Evolutionary conservation across 2,113 vertebrate species (phyloP), one percentile per base, ranked within the genome.

Genomic region (Pygathrix nemaeus): DNA sequence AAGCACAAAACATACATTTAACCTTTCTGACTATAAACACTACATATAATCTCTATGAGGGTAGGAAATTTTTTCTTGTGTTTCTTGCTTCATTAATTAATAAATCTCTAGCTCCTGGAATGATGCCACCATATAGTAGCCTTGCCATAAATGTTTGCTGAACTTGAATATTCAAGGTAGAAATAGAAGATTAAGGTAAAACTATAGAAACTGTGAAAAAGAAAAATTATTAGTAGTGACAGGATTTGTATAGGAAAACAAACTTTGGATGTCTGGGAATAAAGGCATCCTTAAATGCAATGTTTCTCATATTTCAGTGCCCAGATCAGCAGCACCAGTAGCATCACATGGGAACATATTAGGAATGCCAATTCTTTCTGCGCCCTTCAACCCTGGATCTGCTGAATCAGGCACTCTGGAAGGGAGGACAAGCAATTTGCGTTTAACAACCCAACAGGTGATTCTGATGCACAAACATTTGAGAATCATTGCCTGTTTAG

Each of bases 171-270:
- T 68, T 88, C 70, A 84, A 57, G 27, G 79, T 21, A 23, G 73
- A 93, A 40, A 82, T 72, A 92, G 66, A 2, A 68, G 3, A 43
- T 55, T n/a, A 85, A 73, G 14, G 45, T 55, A 94, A 84, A 70
- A 79, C 57, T 70, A 50, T 11, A 38, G 14, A 94, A 61, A 76
- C 5, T 55, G 4, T 45, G 8, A 70, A 78, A 72, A 52, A 73
- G 14, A 35, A 83, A 45, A 84, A 32, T 2, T 32, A 73, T 59
- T 93, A 45, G 21, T 52, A 85, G 14, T 72, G 6, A 84, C 90
- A 75, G n/a, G 4, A 72, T 27, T 38, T 78, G 8, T 59, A 73
- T 3, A 38, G 61, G 87, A 66, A 82, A 38, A 25, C 20, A 23
- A 16, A n/a, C 10, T 94, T 43, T 21, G 4, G 59, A 75, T 2